These are phyloP conservation scores for Acanthurus lineatus DNA, from an alignment of 2,797 vertebrate genomes.

Conservation along the genomic window DNA sequence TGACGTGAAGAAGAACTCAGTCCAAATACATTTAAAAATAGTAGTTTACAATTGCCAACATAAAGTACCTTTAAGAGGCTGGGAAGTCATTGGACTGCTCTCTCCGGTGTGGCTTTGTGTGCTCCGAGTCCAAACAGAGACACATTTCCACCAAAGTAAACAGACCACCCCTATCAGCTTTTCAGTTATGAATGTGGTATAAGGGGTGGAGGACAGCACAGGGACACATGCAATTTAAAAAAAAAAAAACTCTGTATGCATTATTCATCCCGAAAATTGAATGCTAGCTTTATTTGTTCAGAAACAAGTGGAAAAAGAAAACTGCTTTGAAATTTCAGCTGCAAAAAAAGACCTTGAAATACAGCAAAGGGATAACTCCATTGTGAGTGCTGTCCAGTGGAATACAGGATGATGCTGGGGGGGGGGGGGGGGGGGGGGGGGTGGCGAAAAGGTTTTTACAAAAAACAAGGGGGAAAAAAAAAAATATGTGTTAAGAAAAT, in stretches of 20 bases:
- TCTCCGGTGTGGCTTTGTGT: background rate
- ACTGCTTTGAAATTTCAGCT: background rate
- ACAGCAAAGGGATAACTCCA: background rate
- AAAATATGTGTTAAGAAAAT: no score
- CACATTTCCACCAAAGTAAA: background rate
- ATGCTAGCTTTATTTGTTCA: background rate
- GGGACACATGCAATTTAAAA: background rate
- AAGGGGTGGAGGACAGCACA: background rate
- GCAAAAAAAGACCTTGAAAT: background rate
- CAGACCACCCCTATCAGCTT: background rate
- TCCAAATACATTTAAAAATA: background rate
- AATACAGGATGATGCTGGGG: background rate
- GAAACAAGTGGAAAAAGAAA: background rate
- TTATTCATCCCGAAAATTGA: background rate
- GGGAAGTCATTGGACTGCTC: background rate
- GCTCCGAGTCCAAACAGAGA: background rate
- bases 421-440: no score
- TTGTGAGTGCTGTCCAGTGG: background rate
- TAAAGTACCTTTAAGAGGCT: background rate
- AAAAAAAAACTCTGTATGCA: background rate
- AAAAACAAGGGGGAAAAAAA: no score
- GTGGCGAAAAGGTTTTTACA: no score
- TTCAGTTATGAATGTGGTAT: background rate
- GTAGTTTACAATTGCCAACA: background rate
- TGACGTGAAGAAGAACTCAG: background rate